Evolutionary conservation across 2,888 invertebrate genomes (phyloP), one percentile per base, ranked within the genome.

Genomic region (Geotrupes spiniger): DNA sequence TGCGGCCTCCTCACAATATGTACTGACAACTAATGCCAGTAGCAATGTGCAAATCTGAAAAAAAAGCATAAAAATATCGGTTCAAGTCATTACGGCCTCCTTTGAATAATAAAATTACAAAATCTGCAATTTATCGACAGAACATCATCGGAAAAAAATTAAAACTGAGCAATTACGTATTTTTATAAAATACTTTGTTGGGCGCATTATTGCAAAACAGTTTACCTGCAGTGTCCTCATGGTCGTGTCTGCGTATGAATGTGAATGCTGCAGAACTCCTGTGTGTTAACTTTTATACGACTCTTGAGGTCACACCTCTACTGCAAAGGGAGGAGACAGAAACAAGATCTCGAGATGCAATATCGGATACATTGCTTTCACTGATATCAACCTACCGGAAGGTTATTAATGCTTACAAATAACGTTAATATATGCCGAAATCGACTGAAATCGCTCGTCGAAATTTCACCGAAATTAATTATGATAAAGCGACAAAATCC

Each of bases 151-250:
- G n/a, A n/a, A n/a, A n/a, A n/a, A n/a, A n/a, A n/a, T n/a, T n/a
- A n/a, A n/a, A n/a, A n/a, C n/a, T n/a, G n/a, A n/a, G n/a, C n/a
- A n/a, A n/a, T n/a, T n/a, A n/a, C n/a, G n/a, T n/a, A n/a, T n/a
- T n/a, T n/a, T n/a, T n/a, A n/a, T n/a, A n/a, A n/a, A n/a, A n/a
- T n/a, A n/a, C n/a, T n/a, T n/a, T n/a, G n/a, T n/a, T n/a, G n/a
- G n/a, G n/a, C n/a, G n/a, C n/a, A n/a, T n/a, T 21, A 21, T 21
- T 21, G 21, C 3, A 21, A 25, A 1, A 26, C 36, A 11, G 21
- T 28, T 49, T 56, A 58, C 58, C 53, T 58, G 56, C 42, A 58
- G 50, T 10, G 53, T 36, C 33, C 49, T 53, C 58, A 58, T 58
- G 55, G 31, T 54, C 48, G 15, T 33, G 21, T 43, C 14, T 45